These are phyloP conservation scores for Drosophila subobscura DNA, from an alignment of 1,140 invertebrate genomes.

Conservation along the genomic window DNA sequence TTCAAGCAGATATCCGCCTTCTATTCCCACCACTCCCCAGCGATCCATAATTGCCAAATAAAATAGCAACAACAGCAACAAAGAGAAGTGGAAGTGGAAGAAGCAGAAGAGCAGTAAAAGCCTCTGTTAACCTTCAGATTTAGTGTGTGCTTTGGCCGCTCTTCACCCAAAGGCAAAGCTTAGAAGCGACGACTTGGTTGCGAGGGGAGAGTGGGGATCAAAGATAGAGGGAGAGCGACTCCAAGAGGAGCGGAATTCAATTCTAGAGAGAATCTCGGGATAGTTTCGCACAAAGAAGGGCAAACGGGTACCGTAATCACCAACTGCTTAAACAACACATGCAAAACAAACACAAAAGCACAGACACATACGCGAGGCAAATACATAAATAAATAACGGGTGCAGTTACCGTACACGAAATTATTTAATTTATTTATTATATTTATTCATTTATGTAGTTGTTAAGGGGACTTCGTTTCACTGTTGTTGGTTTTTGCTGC, in stretches of 20 bases:
- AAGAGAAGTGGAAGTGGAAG: too few species aligned
- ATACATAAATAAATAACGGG: constrained; percentile 47
- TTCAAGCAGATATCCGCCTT: constrained; percentile 29
- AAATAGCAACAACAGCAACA: background rate
- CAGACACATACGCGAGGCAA: constrained; percentile 28
- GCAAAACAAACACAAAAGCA: constrained; percentile 38
- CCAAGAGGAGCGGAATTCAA: constrained; percentile 13
- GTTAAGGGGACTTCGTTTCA: constrained; percentile 10
- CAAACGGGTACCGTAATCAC: constrained; percentile 22
- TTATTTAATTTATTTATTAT: constrained; percentile 61
- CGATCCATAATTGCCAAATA: constrained; percentile 39
- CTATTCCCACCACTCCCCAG: background rate
- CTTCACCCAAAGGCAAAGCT: too few species aligned
- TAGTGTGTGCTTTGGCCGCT: too few species aligned
- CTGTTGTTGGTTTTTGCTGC: constrained; percentile 42
- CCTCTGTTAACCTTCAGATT: too few species aligned
- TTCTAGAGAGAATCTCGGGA: constrained; percentile 13
- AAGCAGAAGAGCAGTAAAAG: too few species aligned
- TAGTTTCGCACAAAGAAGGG: constrained; percentile 12
- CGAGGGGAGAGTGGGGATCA: too few species aligned
- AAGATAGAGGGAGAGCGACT: too few species aligned
- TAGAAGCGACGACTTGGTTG: too few species aligned
- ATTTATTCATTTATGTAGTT: constrained; percentile 33
- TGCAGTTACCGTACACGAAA: constrained; percentile 42
- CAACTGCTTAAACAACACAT: constrained; percentile 69